Conservation (phyloP, 2,888 invertebrate species). For the Tipula vernalis region DNA sequence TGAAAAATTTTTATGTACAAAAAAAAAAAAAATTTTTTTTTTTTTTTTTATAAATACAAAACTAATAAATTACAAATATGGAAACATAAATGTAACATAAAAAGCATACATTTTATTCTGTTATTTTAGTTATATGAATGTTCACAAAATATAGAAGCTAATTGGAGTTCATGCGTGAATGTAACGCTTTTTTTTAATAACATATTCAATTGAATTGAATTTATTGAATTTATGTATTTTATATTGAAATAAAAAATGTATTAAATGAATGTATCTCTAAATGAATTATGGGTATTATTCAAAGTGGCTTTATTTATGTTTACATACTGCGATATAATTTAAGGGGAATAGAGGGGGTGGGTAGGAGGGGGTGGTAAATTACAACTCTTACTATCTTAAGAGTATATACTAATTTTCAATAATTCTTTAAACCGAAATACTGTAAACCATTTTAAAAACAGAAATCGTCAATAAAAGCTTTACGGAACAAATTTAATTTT, state of each 20-base stretch:
- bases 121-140: neutral
- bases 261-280: neutral
- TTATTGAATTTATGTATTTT: neutral
- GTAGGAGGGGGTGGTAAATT: no score
- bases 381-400: no score
- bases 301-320: neutral
- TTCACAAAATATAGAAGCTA: neutral
- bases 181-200: neutral
- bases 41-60: neutral
- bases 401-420: no score
- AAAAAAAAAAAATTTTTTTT: neutral
- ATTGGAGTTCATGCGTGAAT: constrained; percentile 4
- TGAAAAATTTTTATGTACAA: neutral
- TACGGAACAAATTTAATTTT: neutral
- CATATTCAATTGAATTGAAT: neutral
- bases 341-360: no score
- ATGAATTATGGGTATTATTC: neutral
- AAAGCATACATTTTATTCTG: neutral
- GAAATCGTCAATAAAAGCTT: neutral
- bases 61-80: neutral
- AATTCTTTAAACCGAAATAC: neutral
- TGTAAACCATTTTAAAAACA: neutral
- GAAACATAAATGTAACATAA: neutral
- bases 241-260: neutral
- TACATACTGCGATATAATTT: neutral